Evolutionary conservation across 2,113 vertebrate species (phyloP), one percentile per base, ranked within the genome.

Genomic region (Trematocara unimaculatum): DNA sequence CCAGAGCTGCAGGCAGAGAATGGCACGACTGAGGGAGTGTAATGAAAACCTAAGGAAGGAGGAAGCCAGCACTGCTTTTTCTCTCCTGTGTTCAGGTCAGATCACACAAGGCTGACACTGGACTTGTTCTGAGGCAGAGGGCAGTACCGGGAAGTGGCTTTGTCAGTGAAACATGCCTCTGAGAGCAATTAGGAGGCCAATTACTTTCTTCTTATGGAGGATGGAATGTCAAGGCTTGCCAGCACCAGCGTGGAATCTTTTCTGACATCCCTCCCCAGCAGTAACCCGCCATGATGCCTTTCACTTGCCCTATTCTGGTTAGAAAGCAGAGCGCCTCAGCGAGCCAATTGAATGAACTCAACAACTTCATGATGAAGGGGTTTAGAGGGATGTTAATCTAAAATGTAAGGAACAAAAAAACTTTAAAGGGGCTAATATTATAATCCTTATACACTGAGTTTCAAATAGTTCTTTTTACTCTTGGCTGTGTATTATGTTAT

Each of bases 101-200:
- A 90, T 92, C 87, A 86, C 77, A 54, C 55, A 29, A 78, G 64
- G 10, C 82, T 87, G 89, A 88, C 89, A 85, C 82, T 18, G 80
- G 80, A 81, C 89, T 87, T 78, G 70, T 89, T 82, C 81, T 13
- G 40, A 83, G 72, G 78, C 87, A 70, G 70, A 85, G 85, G 84
- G 84, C 56, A 45, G 60, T 78, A 8, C 86, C 6, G 3, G 81
- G 77, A 82, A 77, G 87, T 55, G 29, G 60, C 82, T 82, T 10
- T 17, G 23, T 26, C 18, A 4, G 45, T 78, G 84, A 67, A 84
- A 93, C 86, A 82, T 83, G 83, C 90, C 92, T 84, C 86, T 54
- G 81, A 93, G 91, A 87, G 80, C 90, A 95, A 94, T 93, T 93
- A 93, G 58, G 81, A 64, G 79, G 84, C 92, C 92, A 95, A 94